phyloP scores from a whole-genome alignment of 2,888 invertebrate genomes.

The Emmelina monodactyla region DNA sequence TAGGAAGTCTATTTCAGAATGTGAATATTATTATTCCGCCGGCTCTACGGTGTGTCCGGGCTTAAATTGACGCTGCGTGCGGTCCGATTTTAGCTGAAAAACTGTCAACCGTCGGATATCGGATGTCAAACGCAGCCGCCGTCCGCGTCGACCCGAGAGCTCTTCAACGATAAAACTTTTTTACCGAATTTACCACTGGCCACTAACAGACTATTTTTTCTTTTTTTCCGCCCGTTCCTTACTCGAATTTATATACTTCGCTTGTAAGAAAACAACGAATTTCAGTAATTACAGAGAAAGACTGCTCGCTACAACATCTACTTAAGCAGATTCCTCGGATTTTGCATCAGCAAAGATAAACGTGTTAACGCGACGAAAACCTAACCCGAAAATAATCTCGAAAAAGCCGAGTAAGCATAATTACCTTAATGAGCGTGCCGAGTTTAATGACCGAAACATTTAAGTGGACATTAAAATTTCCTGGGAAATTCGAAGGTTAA shows the following conservation, averaged over 20 bases:
- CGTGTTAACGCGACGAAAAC: conserved; percentile 1
- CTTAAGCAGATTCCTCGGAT: too few relatives aligned
- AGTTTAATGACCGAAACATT: background rate
- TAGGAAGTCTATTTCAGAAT: too few relatives aligned
- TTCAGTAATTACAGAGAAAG: too few relatives aligned
- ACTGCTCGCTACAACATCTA: too few relatives aligned
- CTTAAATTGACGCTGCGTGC: background rate
- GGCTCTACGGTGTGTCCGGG: too few relatives aligned
- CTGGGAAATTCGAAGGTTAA: conserved; percentile 18
- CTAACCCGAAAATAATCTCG: background rate
- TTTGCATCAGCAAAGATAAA: too few relatives aligned
- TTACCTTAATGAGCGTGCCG: conserved; percentile 1
- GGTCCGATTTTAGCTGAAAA: background rate
- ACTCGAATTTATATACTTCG: too few relatives aligned
- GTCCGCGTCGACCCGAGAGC: conserved; percentile 8
- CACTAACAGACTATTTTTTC: too few relatives aligned
- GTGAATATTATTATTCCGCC: too few relatives aligned
- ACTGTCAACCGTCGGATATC: conserved; percentile 9
- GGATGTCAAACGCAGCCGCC: conserved; percentile 15
- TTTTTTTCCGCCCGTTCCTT: too few relatives aligned
- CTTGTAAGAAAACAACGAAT: too few relatives aligned
- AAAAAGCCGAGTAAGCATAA: background rate
- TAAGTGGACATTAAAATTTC: conserved; percentile 18
- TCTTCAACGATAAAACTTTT: conserved; percentile 13
- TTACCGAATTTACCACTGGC: conserved; percentile 8